Conservation (phyloP, 2,113 vertebrate species). For the Cromileptes altivelis region DNA sequence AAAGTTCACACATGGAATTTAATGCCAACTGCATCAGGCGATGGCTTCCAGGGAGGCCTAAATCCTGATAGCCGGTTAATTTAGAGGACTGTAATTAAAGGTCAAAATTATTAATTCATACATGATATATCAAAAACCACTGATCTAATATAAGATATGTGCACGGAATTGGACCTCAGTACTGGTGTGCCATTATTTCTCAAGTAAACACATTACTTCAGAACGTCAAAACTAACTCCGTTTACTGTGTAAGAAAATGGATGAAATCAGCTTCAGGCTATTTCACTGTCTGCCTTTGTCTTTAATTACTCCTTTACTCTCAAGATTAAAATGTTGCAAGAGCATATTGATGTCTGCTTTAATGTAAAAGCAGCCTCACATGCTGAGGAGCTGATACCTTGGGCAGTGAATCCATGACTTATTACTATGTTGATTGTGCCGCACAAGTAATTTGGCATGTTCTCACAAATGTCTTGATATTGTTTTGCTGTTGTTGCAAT, state of each 20-base stretch:
- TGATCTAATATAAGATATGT: conserved; percentile 12
- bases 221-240: background rate
- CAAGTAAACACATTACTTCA: conserved; percentile 3
- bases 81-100: conserved; percentile 45
- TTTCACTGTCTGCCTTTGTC: background rate
- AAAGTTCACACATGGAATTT: conserved; percentile 23
- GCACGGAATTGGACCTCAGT: background rate
- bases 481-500: background rate
- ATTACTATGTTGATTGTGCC: background rate
- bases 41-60: conserved; percentile 17
- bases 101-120: conserved; percentile 50
- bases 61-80: conserved; percentile 16
- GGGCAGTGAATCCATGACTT: background rate
- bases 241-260: background rate
- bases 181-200: background rate
- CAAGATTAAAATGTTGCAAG: background rate
- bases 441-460: background rate
- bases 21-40: conserved; percentile 31
- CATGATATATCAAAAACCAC: conserved; percentile 35
- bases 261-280: background rate
- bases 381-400: background rate
- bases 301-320: background rate
- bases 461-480: background rate
- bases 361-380: conserved; percentile 1
- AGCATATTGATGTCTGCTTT: background rate